phyloP scores from a whole-genome alignment of 2,797 vertebrate genomes.

The Acropternis orthonyx region DNA sequence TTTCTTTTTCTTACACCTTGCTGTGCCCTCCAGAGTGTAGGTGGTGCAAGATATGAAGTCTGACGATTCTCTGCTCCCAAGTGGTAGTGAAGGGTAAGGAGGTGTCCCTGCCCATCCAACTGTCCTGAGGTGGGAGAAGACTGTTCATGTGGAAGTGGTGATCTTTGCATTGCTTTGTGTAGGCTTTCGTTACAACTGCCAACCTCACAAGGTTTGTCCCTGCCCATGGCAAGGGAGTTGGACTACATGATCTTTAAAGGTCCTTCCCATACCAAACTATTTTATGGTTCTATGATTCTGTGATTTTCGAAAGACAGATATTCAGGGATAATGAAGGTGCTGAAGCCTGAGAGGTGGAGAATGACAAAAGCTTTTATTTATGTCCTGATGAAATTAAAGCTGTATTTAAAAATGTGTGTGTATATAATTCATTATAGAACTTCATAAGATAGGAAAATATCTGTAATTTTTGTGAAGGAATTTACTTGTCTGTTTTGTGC shows the following conservation, averaged over 20 bases:
- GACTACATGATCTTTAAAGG: neutral
- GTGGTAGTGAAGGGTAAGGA: neutral
- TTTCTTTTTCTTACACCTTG: neutral
- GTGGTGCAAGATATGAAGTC: neutral
- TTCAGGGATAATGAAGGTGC: neutral
- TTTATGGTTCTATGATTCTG: neutral
- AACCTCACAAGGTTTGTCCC: neutral
- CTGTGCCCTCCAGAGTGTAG: neutral
- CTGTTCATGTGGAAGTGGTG: neutral
- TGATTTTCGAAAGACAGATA: neutral
- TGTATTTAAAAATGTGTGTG: neutral
- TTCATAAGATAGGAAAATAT: neutral
- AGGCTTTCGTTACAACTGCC: neutral
- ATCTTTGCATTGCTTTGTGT: neutral
- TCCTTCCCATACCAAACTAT: neutral
- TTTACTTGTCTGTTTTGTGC: neutral
- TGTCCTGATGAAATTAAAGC: neutral
- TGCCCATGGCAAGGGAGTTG: neutral
- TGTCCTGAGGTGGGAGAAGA: neutral
- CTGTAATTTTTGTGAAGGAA: neutral
- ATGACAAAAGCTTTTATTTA: neutral
- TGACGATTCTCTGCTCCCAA: neutral
- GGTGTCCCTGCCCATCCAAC: neutral
- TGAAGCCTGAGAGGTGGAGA: neutral
- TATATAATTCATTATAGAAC: neutral